Evolutionary conservation across 2,113 vertebrate species (phyloP).

Genomic region (Meriones unguiculatus): DNA sequence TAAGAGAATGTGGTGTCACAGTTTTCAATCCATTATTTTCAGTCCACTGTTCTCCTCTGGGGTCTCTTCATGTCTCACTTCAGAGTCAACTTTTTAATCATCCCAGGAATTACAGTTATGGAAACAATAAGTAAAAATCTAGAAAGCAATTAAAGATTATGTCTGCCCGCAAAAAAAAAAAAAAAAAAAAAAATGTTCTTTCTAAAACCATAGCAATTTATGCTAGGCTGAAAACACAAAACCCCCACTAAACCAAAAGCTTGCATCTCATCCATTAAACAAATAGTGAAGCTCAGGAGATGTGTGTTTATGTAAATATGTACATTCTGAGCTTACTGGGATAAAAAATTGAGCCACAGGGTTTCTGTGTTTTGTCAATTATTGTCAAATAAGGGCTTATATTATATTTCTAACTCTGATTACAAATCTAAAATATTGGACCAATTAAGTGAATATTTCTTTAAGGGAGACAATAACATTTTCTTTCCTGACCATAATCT

Average conservation of each 20-base stretch:
- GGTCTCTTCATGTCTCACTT: conserved; percentile 32
- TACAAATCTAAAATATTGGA: conserved; percentile 35
- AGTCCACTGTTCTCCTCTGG: conserved; percentile 12
- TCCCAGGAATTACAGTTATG: neutral
- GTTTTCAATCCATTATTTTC: conserved; percentile 33
- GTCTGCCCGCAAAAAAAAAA: neutral
- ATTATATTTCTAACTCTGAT: conserved; percentile 42
- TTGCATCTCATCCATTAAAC: conserved; percentile 32
- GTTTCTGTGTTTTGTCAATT: conserved; percentile 44
- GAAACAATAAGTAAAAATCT: conserved; percentile 62
- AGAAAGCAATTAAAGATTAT: conserved; percentile 41
- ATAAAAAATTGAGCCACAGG: conserved; percentile 20
- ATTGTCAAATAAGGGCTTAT: conserved; percentile 54
- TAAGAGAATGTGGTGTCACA: neutral
- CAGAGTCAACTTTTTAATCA: conserved; percentile 10
- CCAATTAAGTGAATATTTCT: conserved; percentile 35
- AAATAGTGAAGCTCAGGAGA: conserved; percentile 41
- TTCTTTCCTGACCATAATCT: conserved; percentile 42
- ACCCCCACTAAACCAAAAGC: conserved; percentile 34
- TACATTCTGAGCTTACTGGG: neutral
- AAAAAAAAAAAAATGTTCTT: neutral
- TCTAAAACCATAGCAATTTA: conserved; percentile 41
- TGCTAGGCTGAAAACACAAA: conserved; percentile 45
- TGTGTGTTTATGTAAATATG: conserved; percentile 10
- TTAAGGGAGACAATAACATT: conserved; percentile 28